Conservation (phyloP, 2,888 invertebrate species). For the Liposcelis brunnea region DNA sequence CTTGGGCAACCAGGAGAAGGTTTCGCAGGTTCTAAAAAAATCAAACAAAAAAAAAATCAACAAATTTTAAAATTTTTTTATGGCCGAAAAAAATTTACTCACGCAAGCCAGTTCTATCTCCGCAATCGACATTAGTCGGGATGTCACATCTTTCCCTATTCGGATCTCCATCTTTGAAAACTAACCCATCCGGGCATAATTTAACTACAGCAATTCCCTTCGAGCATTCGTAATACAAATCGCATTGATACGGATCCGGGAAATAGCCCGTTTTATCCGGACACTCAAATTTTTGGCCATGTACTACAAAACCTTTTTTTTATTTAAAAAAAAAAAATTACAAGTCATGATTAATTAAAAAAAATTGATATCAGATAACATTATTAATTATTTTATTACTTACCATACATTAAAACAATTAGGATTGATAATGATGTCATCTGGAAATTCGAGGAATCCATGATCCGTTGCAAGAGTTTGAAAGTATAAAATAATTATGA, state of each 20-base stretch:
- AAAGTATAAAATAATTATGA: no score
- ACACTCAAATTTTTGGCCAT: conserved; percentile 35
- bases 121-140: conserved; percentile 61
- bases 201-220: conserved; percentile 40
- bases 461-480: no score
- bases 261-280: conserved; percentile 56
- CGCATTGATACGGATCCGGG: conserved; percentile 57
- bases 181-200: conserved; percentile 61
- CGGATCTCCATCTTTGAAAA: conserved; percentile 53
- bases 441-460: no score
- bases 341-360: not conserved
- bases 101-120: conserved; percentile 55
- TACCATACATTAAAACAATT: conserved; percentile 1
- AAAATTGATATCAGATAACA: not conserved
- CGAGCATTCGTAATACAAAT: conserved; percentile 57
- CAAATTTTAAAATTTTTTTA: conserved; percentile 2
- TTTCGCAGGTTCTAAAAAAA: conserved; percentile 50
- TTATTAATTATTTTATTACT: conserved; percentile 1
- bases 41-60: conserved; percentile 4
- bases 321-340: no score
- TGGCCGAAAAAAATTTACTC: conserved; percentile 29
- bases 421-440: not conserved
- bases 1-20: conserved; percentile 55
- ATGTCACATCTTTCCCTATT: conserved; percentile 58
- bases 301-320: no score